Percentiles rank a stretch among this genome's conserved stretches.
phyloP scores from a whole-genome alignment of 2,113 vertebrate genomes.

The Tretioscincus oriximinensis region DNA sequence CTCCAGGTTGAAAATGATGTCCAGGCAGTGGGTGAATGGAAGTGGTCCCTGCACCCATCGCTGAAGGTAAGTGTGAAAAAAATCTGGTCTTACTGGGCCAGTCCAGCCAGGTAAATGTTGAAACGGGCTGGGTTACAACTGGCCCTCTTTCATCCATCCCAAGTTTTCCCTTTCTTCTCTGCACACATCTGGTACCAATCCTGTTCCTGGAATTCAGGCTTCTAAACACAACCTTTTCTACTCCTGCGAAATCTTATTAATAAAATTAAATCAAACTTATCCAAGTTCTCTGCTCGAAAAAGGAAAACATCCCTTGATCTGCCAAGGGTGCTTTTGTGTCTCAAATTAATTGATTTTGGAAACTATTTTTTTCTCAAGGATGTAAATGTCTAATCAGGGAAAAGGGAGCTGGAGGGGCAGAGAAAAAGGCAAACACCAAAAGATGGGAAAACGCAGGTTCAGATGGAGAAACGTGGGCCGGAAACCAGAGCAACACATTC shows the following conservation, averaged over 20 bases:
- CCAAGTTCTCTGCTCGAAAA: neutral
- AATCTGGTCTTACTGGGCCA: too few relatives aligned
- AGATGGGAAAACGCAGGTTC: slow-evolving; percentile 35
- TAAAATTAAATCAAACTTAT: slow-evolving; percentile 43
- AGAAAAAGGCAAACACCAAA: neutral
- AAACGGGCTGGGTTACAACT: too few relatives aligned
- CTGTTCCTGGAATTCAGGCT: slow-evolving; percentile 39
- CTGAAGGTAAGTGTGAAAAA: too few relatives aligned
- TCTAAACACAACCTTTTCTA: slow-evolving; percentile 34
- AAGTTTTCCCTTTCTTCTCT: neutral
- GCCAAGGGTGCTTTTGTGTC: slow-evolving; percentile 34
- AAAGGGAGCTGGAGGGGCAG: neutral
- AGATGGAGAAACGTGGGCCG: slow-evolving; percentile 5
- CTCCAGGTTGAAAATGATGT: too few relatives aligned
- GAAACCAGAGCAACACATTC: slow-evolving; percentile 21
- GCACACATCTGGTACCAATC: slow-evolving; percentile 53
- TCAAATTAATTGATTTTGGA: slow-evolving; percentile 50
- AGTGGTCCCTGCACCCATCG: too few relatives aligned
- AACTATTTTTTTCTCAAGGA: slow-evolving; percentile 36
- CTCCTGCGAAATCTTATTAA: slow-evolving; percentile 34
- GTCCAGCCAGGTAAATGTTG: too few relatives aligned
- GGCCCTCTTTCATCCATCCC: neutral
- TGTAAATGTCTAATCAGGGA: slow-evolving; percentile 35
- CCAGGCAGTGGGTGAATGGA: too few relatives aligned
- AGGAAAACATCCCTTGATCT: slow-evolving; percentile 50